These are phyloP conservation scores for Cynopterus sphinx DNA, from an alignment of 2,797 vertebrate species.

Conservation along the genomic window DNA sequence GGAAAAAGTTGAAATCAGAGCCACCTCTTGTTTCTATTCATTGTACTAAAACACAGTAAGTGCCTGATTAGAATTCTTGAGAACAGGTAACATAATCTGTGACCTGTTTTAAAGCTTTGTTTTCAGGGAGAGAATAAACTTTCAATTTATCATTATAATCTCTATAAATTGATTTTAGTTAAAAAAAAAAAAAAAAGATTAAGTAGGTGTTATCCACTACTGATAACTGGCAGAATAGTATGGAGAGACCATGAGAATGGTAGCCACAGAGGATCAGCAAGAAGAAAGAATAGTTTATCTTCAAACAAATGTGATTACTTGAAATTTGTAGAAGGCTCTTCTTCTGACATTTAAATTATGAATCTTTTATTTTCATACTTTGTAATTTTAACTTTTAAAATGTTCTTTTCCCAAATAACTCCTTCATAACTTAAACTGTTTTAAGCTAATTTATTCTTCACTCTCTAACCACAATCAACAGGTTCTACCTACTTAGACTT, in stretches of 20 bases:
- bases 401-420: background rate
- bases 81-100: constrained; percentile 42
- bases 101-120: constrained; percentile 71
- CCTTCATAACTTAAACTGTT: background rate
- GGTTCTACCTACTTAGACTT: background rate
- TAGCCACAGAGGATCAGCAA: background rate
- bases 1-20: constrained; percentile 28
- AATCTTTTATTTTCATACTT: background rate
- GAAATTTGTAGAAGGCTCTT: constrained; percentile 35
- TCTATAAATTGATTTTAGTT: background rate
- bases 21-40: constrained; percentile 37
- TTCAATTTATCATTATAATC: constrained; percentile 63
- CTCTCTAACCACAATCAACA: background rate
- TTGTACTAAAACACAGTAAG: constrained; percentile 27
- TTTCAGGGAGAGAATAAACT: constrained; percentile 61
- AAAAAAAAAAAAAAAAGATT: background rate
- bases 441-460: background rate
- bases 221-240: background rate
- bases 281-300: constrained; percentile 52
- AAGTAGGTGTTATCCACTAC: constrained; percentile 45
- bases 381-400: constrained; percentile 36
- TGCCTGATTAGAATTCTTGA: constrained; percentile 63
- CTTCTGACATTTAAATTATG: constrained; percentile 28
- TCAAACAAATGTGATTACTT: constrained; percentile 56
- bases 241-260: background rate